phyloP scores from a whole-genome alignment of 2,113 vertebrate genomes.

The Pomatostomus ruficeps region DNA sequence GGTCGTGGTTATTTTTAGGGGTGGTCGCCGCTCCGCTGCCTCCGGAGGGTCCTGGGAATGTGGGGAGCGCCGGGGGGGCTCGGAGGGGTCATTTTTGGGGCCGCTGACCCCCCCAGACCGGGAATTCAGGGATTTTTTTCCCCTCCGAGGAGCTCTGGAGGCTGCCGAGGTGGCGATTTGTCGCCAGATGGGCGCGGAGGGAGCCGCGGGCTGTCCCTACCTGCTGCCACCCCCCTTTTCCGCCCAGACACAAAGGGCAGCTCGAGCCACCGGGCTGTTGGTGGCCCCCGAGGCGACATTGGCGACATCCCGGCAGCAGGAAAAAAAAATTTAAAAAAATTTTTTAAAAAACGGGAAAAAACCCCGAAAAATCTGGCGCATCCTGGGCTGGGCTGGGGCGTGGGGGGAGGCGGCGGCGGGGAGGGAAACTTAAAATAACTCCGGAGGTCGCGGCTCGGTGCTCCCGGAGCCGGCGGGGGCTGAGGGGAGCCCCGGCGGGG shows the following conservation, averaged over 20 bases:
- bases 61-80: not conserved
- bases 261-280: not conserved
- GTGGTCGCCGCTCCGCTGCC: accelerated
- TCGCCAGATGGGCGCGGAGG: not conserved
- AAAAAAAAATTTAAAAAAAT: too few species aligned
- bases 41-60: not conserved
- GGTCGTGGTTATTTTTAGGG: too few species aligned
- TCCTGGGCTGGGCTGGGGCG: not conserved
- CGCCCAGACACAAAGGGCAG: not conserved
- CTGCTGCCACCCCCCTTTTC: not conserved
- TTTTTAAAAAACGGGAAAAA: not conserved
- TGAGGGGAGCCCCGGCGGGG: accelerated
- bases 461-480: not conserved
- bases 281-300: not conserved
- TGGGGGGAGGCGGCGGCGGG: not conserved
- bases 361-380: not conserved
- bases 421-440: conserved; percentile 20
- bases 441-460: not conserved
- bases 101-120: not conserved
- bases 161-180: not conserved
- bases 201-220: not conserved
- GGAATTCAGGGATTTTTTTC: not conserved
- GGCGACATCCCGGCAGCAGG: not conserved
- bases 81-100: not conserved
- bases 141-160: not conserved